These are phyloP conservation scores for Drosophila buzzatii DNA, from an alignment of 2,888 invertebrate genomes.

Conservation along the genomic window DNA sequence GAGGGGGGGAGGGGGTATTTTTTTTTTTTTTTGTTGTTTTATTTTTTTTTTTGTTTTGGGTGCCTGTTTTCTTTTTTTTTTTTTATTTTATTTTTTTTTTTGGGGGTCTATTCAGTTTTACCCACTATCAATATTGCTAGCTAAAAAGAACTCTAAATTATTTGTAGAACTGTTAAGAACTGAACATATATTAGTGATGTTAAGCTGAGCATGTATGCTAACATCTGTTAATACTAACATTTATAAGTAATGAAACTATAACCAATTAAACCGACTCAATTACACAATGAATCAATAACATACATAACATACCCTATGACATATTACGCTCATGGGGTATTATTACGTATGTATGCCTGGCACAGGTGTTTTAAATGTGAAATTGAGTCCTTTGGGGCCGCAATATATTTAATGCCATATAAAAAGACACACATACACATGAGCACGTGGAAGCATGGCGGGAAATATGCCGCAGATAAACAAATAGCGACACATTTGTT, in stretches of 20 bases:
- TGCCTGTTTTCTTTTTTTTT: too few relatives aligned
- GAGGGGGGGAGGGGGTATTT: too few relatives aligned
- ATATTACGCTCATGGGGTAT: slow-evolving; percentile 32
- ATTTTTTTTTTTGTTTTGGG: too few relatives aligned
- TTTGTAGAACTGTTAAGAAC: not conserved
- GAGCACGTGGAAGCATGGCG: not conserved
- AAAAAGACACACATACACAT: slow-evolving; percentile 5
- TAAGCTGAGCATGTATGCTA: not conserved
- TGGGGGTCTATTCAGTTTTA: too few relatives aligned
- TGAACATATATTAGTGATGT: not conserved
- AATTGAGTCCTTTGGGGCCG: slow-evolving; percentile 64
- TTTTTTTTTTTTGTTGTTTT: too few relatives aligned
- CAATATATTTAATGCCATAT: slow-evolving; percentile 52
- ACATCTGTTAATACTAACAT: not conserved
- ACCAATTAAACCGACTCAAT: too few relatives aligned
- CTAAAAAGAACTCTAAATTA: not conserved
- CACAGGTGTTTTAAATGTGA: slow-evolving; percentile 66
- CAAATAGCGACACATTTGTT: slow-evolving; percentile 67
- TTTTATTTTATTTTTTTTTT: too few relatives aligned
- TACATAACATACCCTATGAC: slow-evolving; percentile 24
- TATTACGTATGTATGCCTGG: slow-evolving; percentile 18
- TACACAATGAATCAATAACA: too few relatives aligned
- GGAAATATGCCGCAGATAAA: slow-evolving; percentile 46
- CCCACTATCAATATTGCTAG: too few relatives aligned
- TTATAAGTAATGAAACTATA: too few relatives aligned